Evolutionary conservation across 92 coral and sea anemone species (phyloP).

Genomic region (Chrysogorgia sp.): DNA sequence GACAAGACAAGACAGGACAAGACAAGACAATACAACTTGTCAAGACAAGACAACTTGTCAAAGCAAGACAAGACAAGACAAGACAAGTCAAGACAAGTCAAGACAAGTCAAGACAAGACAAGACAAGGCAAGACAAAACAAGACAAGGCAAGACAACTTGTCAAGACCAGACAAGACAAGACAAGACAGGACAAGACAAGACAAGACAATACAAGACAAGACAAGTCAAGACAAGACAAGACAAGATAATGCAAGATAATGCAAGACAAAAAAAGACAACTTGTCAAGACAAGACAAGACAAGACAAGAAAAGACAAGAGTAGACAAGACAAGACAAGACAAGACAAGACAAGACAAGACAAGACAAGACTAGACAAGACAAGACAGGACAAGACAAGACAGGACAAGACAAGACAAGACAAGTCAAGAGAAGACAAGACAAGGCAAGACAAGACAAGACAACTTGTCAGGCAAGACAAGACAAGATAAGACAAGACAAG

Average conservation of each 20-base stretch:
- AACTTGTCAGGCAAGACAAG: too few relatives aligned
- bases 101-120: not conserved
- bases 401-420: too few relatives aligned
- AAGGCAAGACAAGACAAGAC: too few relatives aligned
- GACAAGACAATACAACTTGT: not conserved
- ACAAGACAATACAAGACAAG: conserved; percentile 4
- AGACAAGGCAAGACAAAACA: not conserved
- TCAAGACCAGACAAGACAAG: conserved; percentile 1
- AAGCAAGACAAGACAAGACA: conserved; percentile 3
- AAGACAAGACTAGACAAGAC: not conserved
- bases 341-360: not conserved
- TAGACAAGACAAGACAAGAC: not conserved
- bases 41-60: not conserved
- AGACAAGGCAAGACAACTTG: not conserved
- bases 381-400: not conserved
- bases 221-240: not conserved
- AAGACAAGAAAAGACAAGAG: not conserved
- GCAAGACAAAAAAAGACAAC: not conserved
- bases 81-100: not conserved
- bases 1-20: conserved; percentile 2
- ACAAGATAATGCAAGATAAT: not conserved
- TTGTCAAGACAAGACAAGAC: not conserved
- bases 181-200: conserved; percentile 4
- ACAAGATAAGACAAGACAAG: too few relatives aligned
- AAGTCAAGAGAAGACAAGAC: too few relatives aligned